Conservation (phyloP, 1,140 invertebrate genomes). For the Cheumatopsyche charites region DNA sequence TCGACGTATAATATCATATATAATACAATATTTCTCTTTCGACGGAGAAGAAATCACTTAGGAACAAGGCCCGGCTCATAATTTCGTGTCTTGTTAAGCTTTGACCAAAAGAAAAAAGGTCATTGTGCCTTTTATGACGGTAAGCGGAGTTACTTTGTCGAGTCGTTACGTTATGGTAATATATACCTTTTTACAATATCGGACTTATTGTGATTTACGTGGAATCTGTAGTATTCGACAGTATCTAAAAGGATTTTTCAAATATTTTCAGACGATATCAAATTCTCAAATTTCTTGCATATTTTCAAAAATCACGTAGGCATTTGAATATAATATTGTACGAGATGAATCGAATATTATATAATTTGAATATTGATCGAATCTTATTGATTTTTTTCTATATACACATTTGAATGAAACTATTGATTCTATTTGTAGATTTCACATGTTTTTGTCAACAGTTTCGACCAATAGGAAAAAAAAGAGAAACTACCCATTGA, state of each 20-base stretch:
- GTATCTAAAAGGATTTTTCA: background rate
- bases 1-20: background rate
- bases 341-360: too few species aligned
- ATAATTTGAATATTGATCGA: too few species aligned
- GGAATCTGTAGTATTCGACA: slow-evolving; percentile 8
- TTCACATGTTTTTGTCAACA: background rate
- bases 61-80: slow-evolving; percentile 13
- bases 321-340: background rate
- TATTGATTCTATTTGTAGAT: background rate
- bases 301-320: background rate
- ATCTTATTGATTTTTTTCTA: background rate
- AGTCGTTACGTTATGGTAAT: slow-evolving; percentile 27
- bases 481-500: slow-evolving; percentile 2
- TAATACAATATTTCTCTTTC: background rate
- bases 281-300: background rate
- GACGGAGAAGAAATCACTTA: slow-evolving; percentile 14
- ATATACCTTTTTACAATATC: slow-evolving; percentile 35
- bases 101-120: slow-evolving; percentile 32
- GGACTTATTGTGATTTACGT: slow-evolving; percentile 33
- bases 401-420: background rate
- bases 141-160: slow-evolving; percentile 25
- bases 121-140: slow-evolving; percentile 32
- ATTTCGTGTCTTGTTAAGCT: slow-evolving; percentile 28
- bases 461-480: background rate
- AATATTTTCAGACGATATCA: background rate